Evolutionary conservation across 2,797 vertebrate genomes (phyloP), one percentile per base, ranked within the genome.

Genomic region (Masticophis lateralis): DNA sequence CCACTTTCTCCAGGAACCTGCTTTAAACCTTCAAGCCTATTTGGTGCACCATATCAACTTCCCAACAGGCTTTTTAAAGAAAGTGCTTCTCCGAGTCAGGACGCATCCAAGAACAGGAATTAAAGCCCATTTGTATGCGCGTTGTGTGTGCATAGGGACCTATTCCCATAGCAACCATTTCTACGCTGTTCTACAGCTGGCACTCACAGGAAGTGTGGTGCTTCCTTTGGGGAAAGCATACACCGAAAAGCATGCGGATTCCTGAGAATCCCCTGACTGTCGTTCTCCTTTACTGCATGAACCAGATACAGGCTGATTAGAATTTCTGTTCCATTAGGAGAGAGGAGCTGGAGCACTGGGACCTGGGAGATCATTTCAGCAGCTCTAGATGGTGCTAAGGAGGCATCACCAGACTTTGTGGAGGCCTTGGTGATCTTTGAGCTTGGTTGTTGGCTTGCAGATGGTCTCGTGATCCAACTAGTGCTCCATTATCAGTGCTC

Each of bases 151-250:
- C 66, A 7, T 5, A 88, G 90, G 28, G 56, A 79, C 18, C 9
- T 61, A 51, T 86, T 86, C 51, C 87, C 69, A 66, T 20, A 25
- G 87, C 87, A 91, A 86, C 56, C 22, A 28, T 89, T 87, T 69
- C n/a, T 63, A 20, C 61, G 1, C 28, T 7, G 0, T 51, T 55
- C 32, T 56, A 3, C 16, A 18, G 28, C 2, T 37, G 53, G 18
- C 63, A 18, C 55, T 91, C 8, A 2, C 28, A 27, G 86, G 25
- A 60, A 79, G 53, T 51, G 4, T 14, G 5, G 28, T 3, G 12
- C 43, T 27, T 25, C 47, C 61, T 37, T 10, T 13, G n/a, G 18
- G 22, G 47, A 87, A 63, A 47, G 4, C 18, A 2, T 2, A 51
- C 27, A 16, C 14, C 6, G 6, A 12, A 5, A 27, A 86, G 27